Evolutionary conservation across 2,797 vertebrate genomes (phyloP).

Genomic region (Pristis pectinata): DNA sequence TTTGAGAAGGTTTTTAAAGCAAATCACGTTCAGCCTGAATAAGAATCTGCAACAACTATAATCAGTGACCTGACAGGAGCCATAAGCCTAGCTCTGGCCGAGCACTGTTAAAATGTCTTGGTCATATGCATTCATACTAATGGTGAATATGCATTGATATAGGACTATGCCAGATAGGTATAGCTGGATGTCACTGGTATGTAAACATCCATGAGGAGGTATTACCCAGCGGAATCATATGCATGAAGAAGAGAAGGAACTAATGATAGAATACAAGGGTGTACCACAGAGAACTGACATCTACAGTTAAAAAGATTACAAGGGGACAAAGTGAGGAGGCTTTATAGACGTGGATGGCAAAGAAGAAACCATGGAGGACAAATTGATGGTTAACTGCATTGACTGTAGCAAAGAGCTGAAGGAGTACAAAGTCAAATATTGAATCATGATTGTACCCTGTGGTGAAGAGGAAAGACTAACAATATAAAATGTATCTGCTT

Average conservation of each 20-base stretch:
- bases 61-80: no score
- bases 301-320: not conserved
- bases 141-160: no score
- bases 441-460: not conserved
- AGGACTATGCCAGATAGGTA: no score
- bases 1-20: not conserved
- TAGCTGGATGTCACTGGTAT: no score
- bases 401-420: not conserved
- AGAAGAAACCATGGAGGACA: not conserved
- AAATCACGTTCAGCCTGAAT: not conserved
- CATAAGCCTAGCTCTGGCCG: no score
- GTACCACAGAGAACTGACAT: not conserved
- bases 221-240: not conserved
- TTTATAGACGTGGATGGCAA: not conserved
- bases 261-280: not conserved
- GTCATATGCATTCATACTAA: no score
- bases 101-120: no score
- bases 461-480: not conserved
- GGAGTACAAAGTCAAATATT: not conserved
- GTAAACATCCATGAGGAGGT: no score
- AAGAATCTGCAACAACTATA: no score
- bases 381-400: not conserved
- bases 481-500: not conserved
- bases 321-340: not conserved
- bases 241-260: not conserved